Base-by-base conservation (phyloP, 2,888 invertebrate species). In the Ametastegia equiseti region DNA sequence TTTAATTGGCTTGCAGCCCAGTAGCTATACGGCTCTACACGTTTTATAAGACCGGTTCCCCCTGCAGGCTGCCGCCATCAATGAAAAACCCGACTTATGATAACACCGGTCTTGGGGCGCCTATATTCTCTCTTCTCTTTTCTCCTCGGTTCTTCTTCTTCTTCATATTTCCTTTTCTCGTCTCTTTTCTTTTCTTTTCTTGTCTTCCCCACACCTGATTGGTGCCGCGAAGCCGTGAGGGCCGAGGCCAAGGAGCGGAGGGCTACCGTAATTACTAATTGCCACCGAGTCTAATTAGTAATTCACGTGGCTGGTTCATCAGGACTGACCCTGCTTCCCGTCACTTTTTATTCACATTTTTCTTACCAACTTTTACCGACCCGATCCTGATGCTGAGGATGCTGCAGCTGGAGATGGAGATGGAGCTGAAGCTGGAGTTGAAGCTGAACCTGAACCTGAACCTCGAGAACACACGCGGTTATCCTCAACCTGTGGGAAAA, bases 251-350 rank as follows among this genome's bases (percentile, higher is more conserved):
- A 33, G 75, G 78, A 50, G 60, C 69, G 65, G 80, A 80, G 81
- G 80, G 86, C 87, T 87, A 86, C 88, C 85, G 88, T 90, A 90
- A 90, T 90, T 90, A 90, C 88, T 88, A 90, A 90, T 90, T 89
- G 89, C 88, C 87, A 83, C 86, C 85, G 86, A 83, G 86, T 83
- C 86, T 88, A 89, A 90, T 90, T 90, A 90, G 87, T 85, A 86
- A 88, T 88, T 88, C 88, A 79, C 81, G 79, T 82, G 63, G 71
- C 81, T 33, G 81, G 81, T 78, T 81, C 81, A 78, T 81, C 77
- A 78, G 81, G 81, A 47, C 77, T 47, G 81, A 81, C 65, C 75
- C 71, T 39, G 9, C 33, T 2, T 9, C 67, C 6, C 65, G 23
- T 71, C 19, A 71, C 30, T 71, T 71, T 71, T 71, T 47, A 71